These are phyloP conservation scores for Nothoprocta pentlandii DNA, from an alignment of 2,113 vertebrate genomes.

Conservation along the genomic window DNA sequence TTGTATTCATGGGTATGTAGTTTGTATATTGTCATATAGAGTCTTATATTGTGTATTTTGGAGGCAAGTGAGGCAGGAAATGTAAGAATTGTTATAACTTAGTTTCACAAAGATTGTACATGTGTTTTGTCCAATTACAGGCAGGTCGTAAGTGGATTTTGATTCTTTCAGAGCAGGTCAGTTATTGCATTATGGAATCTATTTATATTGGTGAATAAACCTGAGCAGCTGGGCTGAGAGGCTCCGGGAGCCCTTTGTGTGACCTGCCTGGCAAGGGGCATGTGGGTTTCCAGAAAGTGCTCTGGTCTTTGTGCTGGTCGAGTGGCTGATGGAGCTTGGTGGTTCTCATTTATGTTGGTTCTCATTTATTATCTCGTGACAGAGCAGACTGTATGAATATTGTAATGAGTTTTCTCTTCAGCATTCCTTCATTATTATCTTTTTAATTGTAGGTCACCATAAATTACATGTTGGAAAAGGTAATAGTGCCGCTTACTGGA, in stretches of 20 bases:
- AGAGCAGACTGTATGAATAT: neutral
- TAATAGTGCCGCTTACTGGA: neutral
- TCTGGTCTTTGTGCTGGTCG: neutral
- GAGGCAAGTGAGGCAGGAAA: neutral
- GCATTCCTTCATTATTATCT: neutral
- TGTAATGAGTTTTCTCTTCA: neutral
- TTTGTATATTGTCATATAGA: neutral
- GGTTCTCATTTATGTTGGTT: neutral
- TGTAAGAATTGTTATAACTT: neutral
- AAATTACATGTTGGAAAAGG: neutral
- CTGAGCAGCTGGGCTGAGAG: neutral
- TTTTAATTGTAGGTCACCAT: neutral
- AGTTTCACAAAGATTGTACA: too few relatives aligned
- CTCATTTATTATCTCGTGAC: neutral
- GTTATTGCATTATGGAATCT: neutral
- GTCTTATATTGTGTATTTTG: neutral
- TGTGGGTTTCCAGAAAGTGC: too few relatives aligned
- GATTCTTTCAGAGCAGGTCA: neutral
- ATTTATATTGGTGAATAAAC: too few relatives aligned
- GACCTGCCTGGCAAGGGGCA: neutral
- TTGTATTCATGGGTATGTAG: neutral
- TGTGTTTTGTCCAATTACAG: neutral
- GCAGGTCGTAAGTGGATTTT: neutral
- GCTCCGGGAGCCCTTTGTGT: neutral
- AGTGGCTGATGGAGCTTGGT: neutral